A percentile compares a stretch with the other conserved stretches of the same genome.
These are phyloP conservation scores for Brenthis ino DNA, from an alignment of 2,888 invertebrate species.

Conservation along the genomic window DNA sequence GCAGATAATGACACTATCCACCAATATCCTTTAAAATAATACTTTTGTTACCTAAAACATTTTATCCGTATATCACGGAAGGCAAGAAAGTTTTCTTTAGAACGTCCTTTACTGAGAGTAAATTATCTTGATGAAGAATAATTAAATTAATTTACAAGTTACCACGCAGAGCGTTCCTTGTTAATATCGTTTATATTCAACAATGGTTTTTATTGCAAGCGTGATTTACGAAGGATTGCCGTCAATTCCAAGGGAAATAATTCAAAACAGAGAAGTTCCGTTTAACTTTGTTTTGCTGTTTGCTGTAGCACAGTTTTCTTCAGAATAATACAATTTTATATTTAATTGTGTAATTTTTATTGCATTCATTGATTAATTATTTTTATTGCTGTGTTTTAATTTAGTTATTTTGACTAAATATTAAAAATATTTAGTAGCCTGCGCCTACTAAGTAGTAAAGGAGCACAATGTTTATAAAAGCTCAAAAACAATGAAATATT, in stretches of 20 bases:
- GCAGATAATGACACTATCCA: too few species aligned
- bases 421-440: too few species aligned
- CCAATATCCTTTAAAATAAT: neutral
- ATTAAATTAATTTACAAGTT: constrained; percentile 73
- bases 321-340: neutral
- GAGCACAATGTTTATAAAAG: too few species aligned
- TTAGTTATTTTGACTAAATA: too few species aligned
- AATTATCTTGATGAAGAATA: constrained; percentile 74
- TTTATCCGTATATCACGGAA: constrained; percentile 8
- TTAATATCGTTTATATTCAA: constrained; percentile 23
- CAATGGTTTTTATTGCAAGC: constrained; percentile 16
- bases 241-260: constrained; percentile 18
- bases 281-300: constrained; percentile 16
- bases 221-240: constrained; percentile 19
- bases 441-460: too few species aligned
- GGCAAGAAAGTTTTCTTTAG: constrained; percentile 61
- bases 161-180: constrained; percentile 40
- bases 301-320: neutral
- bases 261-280: constrained; percentile 18
- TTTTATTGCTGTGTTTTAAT: too few species aligned
- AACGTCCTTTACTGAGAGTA: constrained; percentile 65
- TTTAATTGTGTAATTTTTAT: neutral
- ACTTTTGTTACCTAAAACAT: neutral
- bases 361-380: too few species aligned
- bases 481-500: too few species aligned